Base-by-base conservation (phyloP, 2,797 vertebrate genomes). In the Rallus crepitans region DNA sequence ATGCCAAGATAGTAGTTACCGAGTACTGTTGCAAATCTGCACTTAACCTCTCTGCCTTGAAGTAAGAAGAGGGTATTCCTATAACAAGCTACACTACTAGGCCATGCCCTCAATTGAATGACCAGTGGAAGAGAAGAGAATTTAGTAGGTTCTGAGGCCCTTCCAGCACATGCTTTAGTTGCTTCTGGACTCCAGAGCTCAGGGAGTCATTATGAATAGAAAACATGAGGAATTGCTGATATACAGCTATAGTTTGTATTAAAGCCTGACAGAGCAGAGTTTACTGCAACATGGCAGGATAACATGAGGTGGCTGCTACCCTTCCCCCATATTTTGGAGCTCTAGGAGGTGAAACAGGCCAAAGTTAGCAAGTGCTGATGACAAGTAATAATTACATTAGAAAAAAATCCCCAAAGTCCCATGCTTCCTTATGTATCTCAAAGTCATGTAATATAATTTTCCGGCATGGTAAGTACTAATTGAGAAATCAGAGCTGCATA, bases 401-500 rank as follows among this genome's bases (percentile, higher is more conserved):
- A 63, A 87, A 86, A 82, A 96, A 94, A 82, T 88, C 89, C 94
- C 91, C 80, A 12, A 91, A 97, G 94, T 94, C 94, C 80, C 68
- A 76, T 91, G 91, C 89, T 96, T 95, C 96, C 92, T 96, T 96
- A 92, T 94, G 95, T 96, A 95, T 96, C 91, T 95, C 91, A 95
- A 92, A 94, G 95, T 96, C 93, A 95, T 97, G 90, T 92, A 96
- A 93, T 94, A 96, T 93, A 97, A 96, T 96, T 97, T 97, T 97
- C 94, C 91, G 88, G 94, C 80, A 87, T 96, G 93, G 94, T 96
- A 97, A 95, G 87, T 97, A 95, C 97, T 97, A 97, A 97, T 95
- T 96, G 95, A 97, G 94, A 97, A 97, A 97, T 96, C 95, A 96
- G 93, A 96, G 95, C 94, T 93, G 95, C 96, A 96, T 96, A 97